Percentiles rank a stretch among this genome's conserved stretches.
phyloP scores from a whole-genome alignment of 2,888 invertebrate genomes.

The Acleris holmiana region DNA sequence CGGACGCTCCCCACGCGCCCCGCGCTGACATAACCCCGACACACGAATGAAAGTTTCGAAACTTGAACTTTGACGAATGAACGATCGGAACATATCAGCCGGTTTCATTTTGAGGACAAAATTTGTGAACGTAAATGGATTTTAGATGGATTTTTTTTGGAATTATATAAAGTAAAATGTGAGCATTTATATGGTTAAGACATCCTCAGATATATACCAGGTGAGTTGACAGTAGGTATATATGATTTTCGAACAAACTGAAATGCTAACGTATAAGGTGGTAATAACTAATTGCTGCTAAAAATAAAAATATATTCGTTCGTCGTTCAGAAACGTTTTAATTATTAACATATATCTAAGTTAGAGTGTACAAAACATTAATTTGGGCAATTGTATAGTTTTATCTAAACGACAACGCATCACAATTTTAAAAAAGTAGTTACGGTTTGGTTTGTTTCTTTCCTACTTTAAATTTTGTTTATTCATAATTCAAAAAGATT shows the following conservation, averaged over 20 bases:
- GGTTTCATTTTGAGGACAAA: constrained; percentile 8
- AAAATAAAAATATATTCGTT: too few species aligned
- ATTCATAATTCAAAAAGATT: background rate
- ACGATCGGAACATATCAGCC: constrained; percentile 9
- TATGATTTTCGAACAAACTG: background rate
- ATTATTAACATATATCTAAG: too few species aligned
- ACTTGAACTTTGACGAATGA: constrained; percentile 19
- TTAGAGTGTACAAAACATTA: too few species aligned
- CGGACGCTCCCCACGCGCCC: constrained; percentile 69
- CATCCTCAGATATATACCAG: constrained; percentile 14
- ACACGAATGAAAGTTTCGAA: constrained; percentile 34
- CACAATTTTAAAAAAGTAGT: too few species aligned
- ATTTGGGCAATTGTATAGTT: too few species aligned
- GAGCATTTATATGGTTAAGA: constrained; percentile 13
- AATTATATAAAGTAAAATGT: constrained; percentile 19
- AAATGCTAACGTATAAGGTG: too few species aligned
- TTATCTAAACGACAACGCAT: too few species aligned
- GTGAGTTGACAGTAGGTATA: constrained; percentile 21
- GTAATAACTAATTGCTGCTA: too few species aligned
- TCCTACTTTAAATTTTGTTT: background rate
- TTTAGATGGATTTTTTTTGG: constrained; percentile 14
- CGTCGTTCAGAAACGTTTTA: too few species aligned
- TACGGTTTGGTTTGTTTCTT: background rate
- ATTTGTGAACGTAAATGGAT: constrained; percentile 33
- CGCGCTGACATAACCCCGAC: constrained; percentile 45